phyloP scores from a whole-genome alignment of 2,888 invertebrate species.

The Scrobipalpa costella region DNA sequence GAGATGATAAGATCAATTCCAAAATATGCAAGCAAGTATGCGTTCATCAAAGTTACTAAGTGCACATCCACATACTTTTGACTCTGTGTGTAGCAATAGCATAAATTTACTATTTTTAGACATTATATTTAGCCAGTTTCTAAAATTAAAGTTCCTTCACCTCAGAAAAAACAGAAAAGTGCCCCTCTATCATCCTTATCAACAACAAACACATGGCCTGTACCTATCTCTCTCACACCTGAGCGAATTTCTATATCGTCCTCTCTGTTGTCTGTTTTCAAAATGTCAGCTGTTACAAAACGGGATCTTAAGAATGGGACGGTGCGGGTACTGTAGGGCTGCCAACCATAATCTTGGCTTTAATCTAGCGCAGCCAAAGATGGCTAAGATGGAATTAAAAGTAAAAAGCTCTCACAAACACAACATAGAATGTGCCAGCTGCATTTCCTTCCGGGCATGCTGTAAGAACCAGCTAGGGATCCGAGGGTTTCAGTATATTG shows the following conservation, averaged over 20 bases:
- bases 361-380: too few species aligned
- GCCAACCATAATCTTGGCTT: slow-evolving; percentile 29
- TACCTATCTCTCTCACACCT: slow-evolving; percentile 39
- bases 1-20: too few species aligned
- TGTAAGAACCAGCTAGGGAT: too few species aligned
- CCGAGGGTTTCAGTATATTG: too few species aligned
- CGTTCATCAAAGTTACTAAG: too few species aligned
- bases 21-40: too few species aligned
- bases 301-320: slow-evolving; percentile 53
- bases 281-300: slow-evolving; percentile 68
- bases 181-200: slow-evolving; percentile 36
- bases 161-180: slow-evolving; percentile 6
- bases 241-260: slow-evolving; percentile 23
- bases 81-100: too few species aligned
- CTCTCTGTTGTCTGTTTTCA: slow-evolving; percentile 50
- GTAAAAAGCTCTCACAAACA: too few species aligned
- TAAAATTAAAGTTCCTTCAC: slow-evolving; percentile 16
- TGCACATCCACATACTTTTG: too few species aligned
- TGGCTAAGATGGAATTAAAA: too few species aligned
- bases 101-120: background rate
- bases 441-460: too few species aligned
- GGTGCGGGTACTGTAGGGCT: slow-evolving; percentile 42
- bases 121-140: slow-evolving; percentile 2
- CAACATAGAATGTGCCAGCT: too few species aligned
- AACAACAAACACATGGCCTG: slow-evolving; percentile 38